phyloP scores from a whole-genome alignment of 2,797 vertebrate genomes.

The Notolepis coatsorum region DNA sequence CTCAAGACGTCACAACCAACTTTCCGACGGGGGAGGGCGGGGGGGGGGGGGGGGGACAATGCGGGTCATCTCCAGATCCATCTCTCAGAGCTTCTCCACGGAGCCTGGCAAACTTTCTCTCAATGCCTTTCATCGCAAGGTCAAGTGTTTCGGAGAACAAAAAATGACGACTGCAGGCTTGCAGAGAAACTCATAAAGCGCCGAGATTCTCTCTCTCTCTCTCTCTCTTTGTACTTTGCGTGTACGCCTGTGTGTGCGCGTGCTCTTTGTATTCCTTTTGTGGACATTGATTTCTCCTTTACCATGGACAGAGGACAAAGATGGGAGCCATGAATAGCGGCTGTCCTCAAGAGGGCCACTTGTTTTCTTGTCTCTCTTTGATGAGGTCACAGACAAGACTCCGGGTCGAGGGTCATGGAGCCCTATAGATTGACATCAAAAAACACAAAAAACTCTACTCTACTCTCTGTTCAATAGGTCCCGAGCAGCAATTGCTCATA shows the following conservation, averaged over 20 bases:
- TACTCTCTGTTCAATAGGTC: slow-evolving; percentile 69
- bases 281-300: slow-evolving; percentile 75
- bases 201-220: slow-evolving; percentile 45
- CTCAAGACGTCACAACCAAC: slow-evolving; percentile 33
- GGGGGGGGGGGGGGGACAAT: too few species aligned
- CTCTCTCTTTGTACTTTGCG: slow-evolving; percentile 24
- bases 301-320: slow-evolving; percentile 69
- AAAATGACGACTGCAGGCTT: slow-evolving; percentile 48
- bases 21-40: slow-evolving; percentile 34
- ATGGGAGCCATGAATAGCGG: slow-evolving; percentile 75
- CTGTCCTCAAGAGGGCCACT: slow-evolving; percentile 73
- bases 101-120: slow-evolving; percentile 46
- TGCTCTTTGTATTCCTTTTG: slow-evolving; percentile 60
- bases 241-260: slow-evolving; percentile 49
- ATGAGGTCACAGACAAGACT: slow-evolving; percentile 76
- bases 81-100: slow-evolving; percentile 49
- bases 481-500: slow-evolving; percentile 70
- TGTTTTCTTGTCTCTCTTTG: slow-evolving; percentile 74
- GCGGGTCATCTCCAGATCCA: too few species aligned
- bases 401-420: slow-evolving; percentile 61
- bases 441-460: slow-evolving; percentile 71
- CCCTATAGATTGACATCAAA: slow-evolving; percentile 69
- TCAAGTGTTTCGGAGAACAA: slow-evolving; percentile 67
- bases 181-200: slow-evolving; percentile 60
- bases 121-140: slow-evolving; percentile 67